These are phyloP conservation scores for Eledone cirrhosa DNA, from an alignment of 2,888 invertebrate genomes.

Conservation along the genomic window DNA sequence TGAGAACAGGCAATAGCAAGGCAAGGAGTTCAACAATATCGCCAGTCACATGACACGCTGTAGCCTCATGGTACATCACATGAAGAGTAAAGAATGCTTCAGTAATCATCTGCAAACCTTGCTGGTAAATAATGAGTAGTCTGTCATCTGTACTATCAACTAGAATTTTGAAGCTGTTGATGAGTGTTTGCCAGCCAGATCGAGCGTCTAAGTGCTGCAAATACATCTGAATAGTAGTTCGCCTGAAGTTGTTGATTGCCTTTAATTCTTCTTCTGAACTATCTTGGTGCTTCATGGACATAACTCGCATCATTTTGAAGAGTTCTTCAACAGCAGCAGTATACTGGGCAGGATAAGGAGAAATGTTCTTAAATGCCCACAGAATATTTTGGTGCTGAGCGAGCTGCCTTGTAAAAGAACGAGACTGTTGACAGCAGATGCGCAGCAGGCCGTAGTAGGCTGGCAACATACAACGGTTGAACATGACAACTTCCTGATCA, in stretches of 20 bases:
- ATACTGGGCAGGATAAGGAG: conserved; percentile 94
- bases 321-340: conserved; percentile 90
- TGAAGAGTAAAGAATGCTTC: conserved; percentile 89
- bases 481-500: conserved; percentile 92
- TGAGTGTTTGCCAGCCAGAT: conserved; percentile 92
- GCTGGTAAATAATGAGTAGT: conserved; percentile 87
- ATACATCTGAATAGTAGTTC: conserved; percentile 87
- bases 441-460: conserved; percentile 81
- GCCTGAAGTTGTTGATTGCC: conserved; percentile 85
- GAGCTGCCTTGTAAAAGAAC: conserved; percentile 83
- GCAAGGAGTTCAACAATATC: conserved; percentile 85
- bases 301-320: conserved; percentile 87
- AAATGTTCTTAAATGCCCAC: conserved; percentile 96
- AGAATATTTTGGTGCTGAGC: conserved; percentile 94
- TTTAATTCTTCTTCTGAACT: conserved; percentile 79
- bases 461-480: conserved; percentile 92
- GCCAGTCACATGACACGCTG: conserved; percentile 84
- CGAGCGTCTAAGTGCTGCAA: conserved; percentile 88
- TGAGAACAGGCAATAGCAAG: conserved; percentile 69
- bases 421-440: conserved; percentile 89
- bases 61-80: conserved; percentile 93
- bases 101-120: conserved; percentile 83
- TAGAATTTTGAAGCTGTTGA: conserved; percentile 81
- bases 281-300: conserved; percentile 85
- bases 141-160: conserved; percentile 90